These are phyloP conservation scores for Nilaparvata lugens DNA, from an alignment of 1,140 invertebrate species.

Conservation along the genomic window DNA sequence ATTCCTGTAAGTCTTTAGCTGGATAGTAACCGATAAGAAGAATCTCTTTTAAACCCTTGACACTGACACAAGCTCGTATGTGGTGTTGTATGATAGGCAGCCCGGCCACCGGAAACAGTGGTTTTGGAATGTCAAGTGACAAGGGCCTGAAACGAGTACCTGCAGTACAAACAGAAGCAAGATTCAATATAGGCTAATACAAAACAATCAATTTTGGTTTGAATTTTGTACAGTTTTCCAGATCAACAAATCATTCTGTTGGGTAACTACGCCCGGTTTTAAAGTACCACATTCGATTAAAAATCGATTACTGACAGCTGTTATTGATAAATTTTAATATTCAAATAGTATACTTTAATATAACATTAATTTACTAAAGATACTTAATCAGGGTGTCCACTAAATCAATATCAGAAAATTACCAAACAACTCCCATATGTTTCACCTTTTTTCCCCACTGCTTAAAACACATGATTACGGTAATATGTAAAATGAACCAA, in stretches of 20 bases:
- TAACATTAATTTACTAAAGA: too few relatives aligned
- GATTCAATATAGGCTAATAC: constrained; percentile 3
- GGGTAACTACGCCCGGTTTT: not conserved
- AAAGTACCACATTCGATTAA: too few relatives aligned
- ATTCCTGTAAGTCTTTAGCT: constrained; percentile 67
- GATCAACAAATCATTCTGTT: not conserved
- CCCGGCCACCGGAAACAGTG: constrained; percentile 93
- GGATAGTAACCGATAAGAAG: constrained; percentile 90
- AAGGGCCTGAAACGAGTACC: constrained; percentile 94
- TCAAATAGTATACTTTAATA: too few relatives aligned
- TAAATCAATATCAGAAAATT: too few relatives aligned
- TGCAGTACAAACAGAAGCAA: constrained; percentile 36
- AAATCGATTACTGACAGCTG: too few relatives aligned
- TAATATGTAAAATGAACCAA: too few relatives aligned
- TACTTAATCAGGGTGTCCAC: too few relatives aligned
- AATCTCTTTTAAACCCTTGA: constrained; percentile 78
- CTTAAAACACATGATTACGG: too few relatives aligned
- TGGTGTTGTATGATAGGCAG: constrained; percentile 93
- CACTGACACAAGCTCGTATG: constrained; percentile 83
- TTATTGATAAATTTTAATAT: too few relatives aligned
- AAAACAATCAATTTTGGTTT: constrained; percentile 15
- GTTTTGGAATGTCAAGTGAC: constrained; percentile 93
- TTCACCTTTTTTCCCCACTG: too few relatives aligned
- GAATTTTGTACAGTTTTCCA: not conserved
- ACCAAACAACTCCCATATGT: too few relatives aligned